Percentiles rank a stretch among this genome's conserved stretches.
phyloP scores from a whole-genome alignment of 2,113 vertebrate genomes.

The zebrafish (Danio rerio) region GRCz12tu NC_133200.1:31324001-31324500 shows the following conservation, averaged over 20 bases:
- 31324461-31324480: constrained; percentile 61
- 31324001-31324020: too few relatives aligned
- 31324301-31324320: constrained; percentile 54
- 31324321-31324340: constrained; percentile 1
- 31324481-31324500: constrained; percentile 63
- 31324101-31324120: too few relatives aligned
- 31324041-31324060: too few relatives aligned
- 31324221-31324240: background rate
- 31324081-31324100: too few relatives aligned
- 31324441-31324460: background rate
- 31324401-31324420: background rate
- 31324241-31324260: constrained; percentile 58
- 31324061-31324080: too few relatives aligned
- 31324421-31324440: background rate
- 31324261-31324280: constrained; percentile 74
- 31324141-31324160: too few relatives aligned
- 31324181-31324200: too few relatives aligned
- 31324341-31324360: constrained; percentile 57
- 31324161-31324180: too few relatives aligned
- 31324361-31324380: constrained; percentile 61
- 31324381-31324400: too few relatives aligned
- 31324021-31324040: too few relatives aligned
- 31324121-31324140: too few relatives aligned
- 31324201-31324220: too few relatives aligned
- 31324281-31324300: constrained; percentile 66